Percentiles rank a stretch among this genome's conserved stretches.
These are phyloP conservation scores for Microtus montanus DNA, from an alignment of 2,113 vertebrate species.

Conservation along the genomic window DNA sequence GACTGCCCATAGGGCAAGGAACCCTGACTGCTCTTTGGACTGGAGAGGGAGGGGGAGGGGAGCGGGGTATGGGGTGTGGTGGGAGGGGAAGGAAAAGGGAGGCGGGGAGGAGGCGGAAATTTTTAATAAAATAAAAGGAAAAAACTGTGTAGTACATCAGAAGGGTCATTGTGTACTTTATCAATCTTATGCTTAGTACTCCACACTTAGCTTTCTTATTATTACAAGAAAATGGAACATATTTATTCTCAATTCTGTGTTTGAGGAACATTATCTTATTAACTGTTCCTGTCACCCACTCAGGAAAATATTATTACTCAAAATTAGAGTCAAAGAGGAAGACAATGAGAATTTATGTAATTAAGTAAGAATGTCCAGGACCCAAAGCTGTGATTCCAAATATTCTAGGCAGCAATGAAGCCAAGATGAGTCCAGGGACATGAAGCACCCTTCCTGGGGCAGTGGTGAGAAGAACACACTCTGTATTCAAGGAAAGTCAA, in stretches of 20 bases:
- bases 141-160: background rate
- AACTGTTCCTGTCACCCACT: background rate
- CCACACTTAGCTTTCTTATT: background rate
- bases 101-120: too few species aligned
- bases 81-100: too few species aligned
- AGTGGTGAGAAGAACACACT: background rate
- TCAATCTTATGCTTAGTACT: background rate
- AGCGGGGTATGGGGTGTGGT: too few species aligned
- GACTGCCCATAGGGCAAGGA: too few species aligned
- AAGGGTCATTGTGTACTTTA: background rate
- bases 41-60: too few species aligned
- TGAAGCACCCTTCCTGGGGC: fast-evolving
- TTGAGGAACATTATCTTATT: background rate
- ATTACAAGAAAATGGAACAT: background rate
- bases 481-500: background rate
- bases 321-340: background rate
- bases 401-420: background rate
- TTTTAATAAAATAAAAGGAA: too few species aligned
- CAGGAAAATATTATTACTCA: background rate
- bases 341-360: background rate
- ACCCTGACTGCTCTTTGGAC: too few species aligned
- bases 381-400: background rate
- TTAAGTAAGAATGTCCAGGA: background rate
- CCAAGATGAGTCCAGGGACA: fast-evolving
- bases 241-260: background rate